Conservation (phyloP, 2,797 vertebrate genomes). For the Acanthis flammea region DNA sequence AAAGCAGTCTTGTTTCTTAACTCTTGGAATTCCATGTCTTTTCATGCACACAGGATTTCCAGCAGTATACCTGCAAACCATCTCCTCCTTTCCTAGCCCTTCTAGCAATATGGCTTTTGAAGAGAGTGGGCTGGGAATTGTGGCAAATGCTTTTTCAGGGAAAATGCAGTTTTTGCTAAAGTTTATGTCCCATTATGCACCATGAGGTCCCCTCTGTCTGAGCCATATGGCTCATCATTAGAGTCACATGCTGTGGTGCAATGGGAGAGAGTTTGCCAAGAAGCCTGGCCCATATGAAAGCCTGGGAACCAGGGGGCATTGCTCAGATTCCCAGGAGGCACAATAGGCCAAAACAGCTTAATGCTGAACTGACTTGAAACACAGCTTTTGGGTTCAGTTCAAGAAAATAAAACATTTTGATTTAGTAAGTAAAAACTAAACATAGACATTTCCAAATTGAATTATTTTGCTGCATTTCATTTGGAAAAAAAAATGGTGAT, state of each 20-base stretch:
- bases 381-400: background rate
- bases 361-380: conserved; percentile 15
- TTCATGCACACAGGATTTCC: background rate
- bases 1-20: conserved; percentile 33
- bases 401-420: conserved; percentile 31
- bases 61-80: background rate
- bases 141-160: background rate
- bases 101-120: background rate
- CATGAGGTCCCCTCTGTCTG: background rate
- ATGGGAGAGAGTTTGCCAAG: background rate
- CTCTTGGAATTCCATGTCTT: conserved; percentile 32
- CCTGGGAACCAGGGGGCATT: background rate
- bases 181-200: background rate
- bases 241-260: background rate
- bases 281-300: background rate
- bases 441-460: conserved; percentile 21
- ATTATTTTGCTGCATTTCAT: conserved; percentile 37
- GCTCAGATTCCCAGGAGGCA: background rate
- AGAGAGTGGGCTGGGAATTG: rapidly evolving
- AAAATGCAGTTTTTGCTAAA: background rate
- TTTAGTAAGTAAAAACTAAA: conserved; percentile 40
- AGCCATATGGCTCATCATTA: background rate
- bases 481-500: background rate
- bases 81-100: background rate
- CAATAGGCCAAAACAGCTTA: background rate